phyloP scores from a whole-genome alignment of 1,140 invertebrate genomes.

The Pseudomyrmex concolor region DNA sequence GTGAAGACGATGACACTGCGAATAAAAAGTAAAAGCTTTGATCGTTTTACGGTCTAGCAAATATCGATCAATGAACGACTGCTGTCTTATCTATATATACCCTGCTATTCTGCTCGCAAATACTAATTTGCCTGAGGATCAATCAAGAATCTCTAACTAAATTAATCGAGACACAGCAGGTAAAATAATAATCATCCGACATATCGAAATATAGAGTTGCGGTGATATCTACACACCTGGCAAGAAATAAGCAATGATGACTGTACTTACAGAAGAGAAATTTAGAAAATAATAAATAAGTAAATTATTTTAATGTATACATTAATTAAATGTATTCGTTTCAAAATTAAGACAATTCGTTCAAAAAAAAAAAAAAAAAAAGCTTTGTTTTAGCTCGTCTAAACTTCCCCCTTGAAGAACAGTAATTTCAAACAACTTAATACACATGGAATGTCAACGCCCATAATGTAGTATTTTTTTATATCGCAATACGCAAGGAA shows the following conservation, averaged over 20 bases:
- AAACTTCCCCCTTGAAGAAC: background rate
- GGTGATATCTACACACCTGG: background rate
- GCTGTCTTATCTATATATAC: constrained; percentile 4
- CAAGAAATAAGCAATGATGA: background rate
- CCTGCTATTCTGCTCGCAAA: background rate
- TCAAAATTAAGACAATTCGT: background rate
- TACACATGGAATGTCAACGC: constrained; percentile 9
- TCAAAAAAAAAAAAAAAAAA: too few species aligned
- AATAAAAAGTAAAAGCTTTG: constrained; percentile 42
- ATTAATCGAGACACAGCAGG: background rate
- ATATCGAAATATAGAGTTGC: background rate
- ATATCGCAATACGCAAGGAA: background rate
- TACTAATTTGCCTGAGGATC: background rate
- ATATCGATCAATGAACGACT: constrained; percentile 53
- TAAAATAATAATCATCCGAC: background rate
- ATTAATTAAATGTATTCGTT: background rate
- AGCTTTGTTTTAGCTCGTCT: too few species aligned
- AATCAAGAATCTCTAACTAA: constrained; percentile 23
- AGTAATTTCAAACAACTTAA: background rate
- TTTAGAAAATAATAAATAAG: background rate
- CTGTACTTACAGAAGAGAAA: background rate
- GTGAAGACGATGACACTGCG: constrained; percentile 41
- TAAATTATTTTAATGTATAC: background rate
- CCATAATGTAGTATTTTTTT: constrained; percentile 24
- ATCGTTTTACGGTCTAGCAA: constrained; percentile 57